phyloP scores from a whole-genome alignment of 1,140 invertebrate genomes.

The Tribolium castaneum region DNA sequence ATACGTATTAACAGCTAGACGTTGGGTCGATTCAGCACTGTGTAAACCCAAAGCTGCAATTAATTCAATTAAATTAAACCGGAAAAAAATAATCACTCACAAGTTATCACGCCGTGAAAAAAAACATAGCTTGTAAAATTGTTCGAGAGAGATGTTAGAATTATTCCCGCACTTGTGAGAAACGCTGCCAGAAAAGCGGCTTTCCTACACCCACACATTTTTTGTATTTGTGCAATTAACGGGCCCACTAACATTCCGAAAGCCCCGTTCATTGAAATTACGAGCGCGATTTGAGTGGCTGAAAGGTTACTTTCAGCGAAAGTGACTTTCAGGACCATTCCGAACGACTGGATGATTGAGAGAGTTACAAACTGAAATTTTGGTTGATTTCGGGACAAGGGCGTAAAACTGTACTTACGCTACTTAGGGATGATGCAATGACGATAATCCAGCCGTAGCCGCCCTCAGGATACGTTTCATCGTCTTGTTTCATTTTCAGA shows the following conservation, averaged over 20 bases:
- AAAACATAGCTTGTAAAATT: slow-evolving; percentile 71
- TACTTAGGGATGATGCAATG: slow-evolving; percentile 69
- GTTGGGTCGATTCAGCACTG: slow-evolving; percentile 69
- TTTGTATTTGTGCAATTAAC: slow-evolving; percentile 74
- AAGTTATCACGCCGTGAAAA: slow-evolving; percentile 73
- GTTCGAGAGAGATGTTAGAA: slow-evolving; percentile 69
- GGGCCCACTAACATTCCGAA: slow-evolving; percentile 71
- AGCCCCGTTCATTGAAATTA: slow-evolving; percentile 75
- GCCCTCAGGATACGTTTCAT: slow-evolving; percentile 69
- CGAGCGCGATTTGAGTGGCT: slow-evolving; percentile 72
- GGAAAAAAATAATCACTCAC: slow-evolving; percentile 55
- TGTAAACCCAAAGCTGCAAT: slow-evolving; percentile 70
- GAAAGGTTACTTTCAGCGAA: slow-evolving; percentile 69
- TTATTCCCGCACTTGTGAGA: slow-evolving; percentile 67
- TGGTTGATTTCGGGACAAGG: neutral
- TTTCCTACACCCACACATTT: slow-evolving; percentile 73
- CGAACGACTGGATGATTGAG: slow-evolving; percentile 75
- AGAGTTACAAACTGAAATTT: slow-evolving; percentile 70
- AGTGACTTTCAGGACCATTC: slow-evolving; percentile 73
- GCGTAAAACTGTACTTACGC: slow-evolving; percentile 66
- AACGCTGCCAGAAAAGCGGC: slow-evolving; percentile 69
- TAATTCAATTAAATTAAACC: neutral
- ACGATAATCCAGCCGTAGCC: slow-evolving; percentile 78
- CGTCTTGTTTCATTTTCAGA: neutral
- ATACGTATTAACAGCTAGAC: slow-evolving; percentile 66